Evolutionary conservation across 2,113 vertebrate species (phyloP), one percentile per base, ranked within the genome.

Genomic region (Potamarius usumacintae): DNA sequence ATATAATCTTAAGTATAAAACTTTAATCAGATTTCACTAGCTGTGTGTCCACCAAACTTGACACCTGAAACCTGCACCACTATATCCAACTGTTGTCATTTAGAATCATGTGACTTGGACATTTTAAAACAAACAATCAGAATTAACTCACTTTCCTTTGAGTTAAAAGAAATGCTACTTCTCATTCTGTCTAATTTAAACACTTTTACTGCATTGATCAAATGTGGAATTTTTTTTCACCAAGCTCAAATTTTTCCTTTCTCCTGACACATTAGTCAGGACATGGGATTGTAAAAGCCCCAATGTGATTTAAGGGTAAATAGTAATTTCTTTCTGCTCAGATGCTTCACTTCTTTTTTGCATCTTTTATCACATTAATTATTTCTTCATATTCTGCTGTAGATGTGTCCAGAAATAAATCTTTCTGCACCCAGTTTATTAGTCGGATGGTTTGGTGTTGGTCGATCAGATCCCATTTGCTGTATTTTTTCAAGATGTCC

Each of bases 381-480:
- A 85, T 85, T 60, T 85, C 69, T 25, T 76, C 62, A 48, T 85
- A 85, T 55, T 76, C 84, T 22, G 20, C 30, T 17, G 84, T 76
- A 60, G 69, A 60, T 48, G 18, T 85, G 17, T 77, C 34, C 22
- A 85, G 25, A 77, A 60, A 85, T 11, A 8, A 1, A 53, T 85
- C 69, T 34, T 85, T 42, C 4, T 85, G 52, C 20, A 85, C 69
- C 84, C 84, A 85, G 0, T 42, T 12, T 12, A 85, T 53, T 17
- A 85, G 30, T 17, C 71, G 53, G 0, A 34, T 42, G 20, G 10
- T 22, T 60, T 85, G 84, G 2, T 10, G 7, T 25, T 62, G 69
- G 71, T 85, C 7, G 5, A 85, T 85, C 7, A 60, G 71, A 48
- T 60, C 55, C 71, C 55, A 60, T 25, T 62, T 76, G 69, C 55